Evolutionary conservation across 2,888 invertebrate species (phyloP).

Genomic region (Mycalesis mineus): DNA sequence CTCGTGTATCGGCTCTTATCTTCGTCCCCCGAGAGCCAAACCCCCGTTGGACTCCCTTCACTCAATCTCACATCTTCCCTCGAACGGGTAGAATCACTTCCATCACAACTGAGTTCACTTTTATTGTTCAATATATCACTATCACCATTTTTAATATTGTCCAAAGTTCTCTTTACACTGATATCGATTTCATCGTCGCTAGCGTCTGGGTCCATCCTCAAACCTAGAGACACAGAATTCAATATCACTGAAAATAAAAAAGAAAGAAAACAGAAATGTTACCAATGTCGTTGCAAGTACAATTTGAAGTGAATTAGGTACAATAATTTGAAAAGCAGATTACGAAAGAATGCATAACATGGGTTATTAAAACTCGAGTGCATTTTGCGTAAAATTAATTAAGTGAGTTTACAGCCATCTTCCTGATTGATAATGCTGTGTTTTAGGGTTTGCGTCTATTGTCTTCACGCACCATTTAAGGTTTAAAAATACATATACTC

Average conservation of each 20-base stretch:
- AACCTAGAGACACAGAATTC: conserved; percentile 76
- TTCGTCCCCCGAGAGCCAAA: conserved; percentile 60
- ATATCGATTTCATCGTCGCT: conserved; percentile 74
- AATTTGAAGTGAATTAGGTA: too few species aligned
- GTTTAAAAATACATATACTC: too few species aligned
- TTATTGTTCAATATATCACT: conserved; percentile 72
- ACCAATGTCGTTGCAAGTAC: too few species aligned
- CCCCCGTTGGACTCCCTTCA: conserved; percentile 59
- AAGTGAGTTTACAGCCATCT: too few species aligned
- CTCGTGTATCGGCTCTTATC: conserved; percentile 75
- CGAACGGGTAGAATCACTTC: conserved; percentile 59
- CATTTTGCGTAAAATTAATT: too few species aligned
- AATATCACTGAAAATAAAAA: conserved; percentile 76
- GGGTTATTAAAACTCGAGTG: too few species aligned
- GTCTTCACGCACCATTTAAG: too few species aligned
- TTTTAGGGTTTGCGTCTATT: too few species aligned
- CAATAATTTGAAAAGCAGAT: too few species aligned
- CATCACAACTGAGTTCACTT: conserved; percentile 59
- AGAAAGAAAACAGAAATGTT: conserved; percentile 46
- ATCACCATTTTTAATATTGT: conserved; percentile 74
- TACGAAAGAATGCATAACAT: too few species aligned
- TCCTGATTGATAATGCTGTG: too few species aligned
- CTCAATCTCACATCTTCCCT: conserved; percentile 55
- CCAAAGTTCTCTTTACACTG: conserved; percentile 73
- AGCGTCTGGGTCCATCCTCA: conserved; percentile 73